Base-by-base conservation (phyloP, 2,113 vertebrate genomes). In the Hippocampus abdominalis region DNA sequence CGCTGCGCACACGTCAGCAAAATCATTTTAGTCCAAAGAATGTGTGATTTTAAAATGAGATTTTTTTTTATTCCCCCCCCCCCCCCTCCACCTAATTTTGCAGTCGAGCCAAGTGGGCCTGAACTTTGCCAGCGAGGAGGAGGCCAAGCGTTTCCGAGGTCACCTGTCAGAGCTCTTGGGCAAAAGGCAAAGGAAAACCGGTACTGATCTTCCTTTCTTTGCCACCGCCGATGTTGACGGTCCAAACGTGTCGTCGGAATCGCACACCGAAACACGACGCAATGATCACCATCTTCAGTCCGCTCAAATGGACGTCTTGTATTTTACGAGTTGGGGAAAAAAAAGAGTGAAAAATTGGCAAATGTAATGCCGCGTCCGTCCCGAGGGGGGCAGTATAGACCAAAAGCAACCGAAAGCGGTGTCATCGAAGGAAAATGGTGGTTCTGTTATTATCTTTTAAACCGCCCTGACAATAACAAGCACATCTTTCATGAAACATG, bases 101-200 rank as follows among this genome's bases (percentile, higher is more conserved):
- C 86, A 98, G 97, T 85, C 91, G 65, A 95, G 92, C 92, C 96
- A 98, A 89, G 92, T 98, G 89, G 97, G 96, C 86, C 92, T 98
- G 89, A 98, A 98, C 92, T 99, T 98, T 91, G 93, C 96, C 88
- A 96, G 74, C 72, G 96, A 98, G 90, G 95, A 98, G 85, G 97
- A 99, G 90, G 92, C 94, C 87, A 96, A 94, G 87, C 93, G 88
- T 80, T 98, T 98, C 86, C 89, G 90, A 64, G 79, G 68, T 80
- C 83, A 89, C 46, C 56, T 94, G 78, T 74, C 66, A 32, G 96
- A 98, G 3, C 86, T 98, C 42, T 49, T 93, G 75, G 84, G 88
- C 71, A 94, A 90, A 81, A 91, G 92, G 80, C 93, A 93, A 68
- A 94, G 95, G 83, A 98, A 93, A 93, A 94, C 94, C 46, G 97